These are phyloP conservation scores for Machimus atricapillus DNA, from an alignment of 2,888 invertebrate genomes.

Conservation along the genomic window DNA sequence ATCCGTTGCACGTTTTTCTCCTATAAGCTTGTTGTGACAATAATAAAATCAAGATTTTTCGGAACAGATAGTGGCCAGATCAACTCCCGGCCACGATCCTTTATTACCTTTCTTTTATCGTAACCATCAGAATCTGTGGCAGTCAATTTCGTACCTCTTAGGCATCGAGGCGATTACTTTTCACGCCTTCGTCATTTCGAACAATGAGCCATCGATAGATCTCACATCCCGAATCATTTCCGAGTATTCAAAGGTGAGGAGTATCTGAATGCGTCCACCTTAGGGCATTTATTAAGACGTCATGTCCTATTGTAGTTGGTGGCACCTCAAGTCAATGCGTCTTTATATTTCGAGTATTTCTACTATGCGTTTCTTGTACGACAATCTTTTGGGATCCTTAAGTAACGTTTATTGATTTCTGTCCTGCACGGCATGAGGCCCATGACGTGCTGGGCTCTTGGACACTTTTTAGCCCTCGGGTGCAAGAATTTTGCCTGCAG, in stretches of 20 bases:
- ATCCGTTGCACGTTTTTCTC: not conserved
- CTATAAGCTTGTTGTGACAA: not conserved
- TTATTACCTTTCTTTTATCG: not conserved
- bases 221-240: slow-evolving; percentile 28
- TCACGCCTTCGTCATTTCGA: slow-evolving; percentile 18
- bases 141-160: slow-evolving; percentile 19
- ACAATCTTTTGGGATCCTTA: not conserved
- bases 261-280: not conserved
- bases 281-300: slow-evolving; percentile 32
- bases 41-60: not conserved
- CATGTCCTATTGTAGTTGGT: slow-evolving; percentile 27
- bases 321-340: slow-evolving; percentile 15
- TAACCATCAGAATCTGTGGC: not conserved
- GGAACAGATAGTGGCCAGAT: not conserved
- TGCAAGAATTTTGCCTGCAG: not conserved
- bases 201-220: slow-evolving; percentile 24
- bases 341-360: slow-evolving; percentile 3
- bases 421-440: not conserved
- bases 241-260: slow-evolving; percentile 13
- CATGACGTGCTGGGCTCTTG: not conserved
- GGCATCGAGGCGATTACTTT: slow-evolving; percentile 13
- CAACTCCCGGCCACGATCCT: not conserved
- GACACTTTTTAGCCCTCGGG: not conserved
- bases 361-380: not conserved
- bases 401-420: not conserved